Conservation (phyloP, 2,888 invertebrate species). For the Erebia palarica region DNA sequence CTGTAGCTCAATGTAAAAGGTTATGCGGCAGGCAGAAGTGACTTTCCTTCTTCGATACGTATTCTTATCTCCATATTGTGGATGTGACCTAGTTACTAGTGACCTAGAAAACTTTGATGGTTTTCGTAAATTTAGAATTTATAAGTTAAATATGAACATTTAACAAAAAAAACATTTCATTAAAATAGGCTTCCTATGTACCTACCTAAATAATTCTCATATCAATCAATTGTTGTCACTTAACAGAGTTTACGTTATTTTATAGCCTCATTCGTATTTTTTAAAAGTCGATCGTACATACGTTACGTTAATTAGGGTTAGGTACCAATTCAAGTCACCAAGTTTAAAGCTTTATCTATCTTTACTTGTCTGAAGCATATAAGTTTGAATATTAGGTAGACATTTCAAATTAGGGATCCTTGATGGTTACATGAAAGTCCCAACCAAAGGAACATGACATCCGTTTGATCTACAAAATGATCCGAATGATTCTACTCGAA, state of each 20-base stretch:
- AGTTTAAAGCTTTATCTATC: no score
- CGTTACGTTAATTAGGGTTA: no score
- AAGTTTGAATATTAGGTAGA: not conserved
- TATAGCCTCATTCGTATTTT: no score
- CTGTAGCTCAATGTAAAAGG: constrained; percentile 20
- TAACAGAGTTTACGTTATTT: no score
- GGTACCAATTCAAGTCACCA: no score
- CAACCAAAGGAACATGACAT: constrained; percentile 29
- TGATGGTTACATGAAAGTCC: constrained; percentile 10
- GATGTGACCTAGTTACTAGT: constrained; percentile 6
- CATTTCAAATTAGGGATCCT: not conserved
- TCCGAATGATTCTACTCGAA: constrained; percentile 30
- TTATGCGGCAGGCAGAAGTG: constrained; percentile 27
- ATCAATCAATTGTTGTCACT: no score
- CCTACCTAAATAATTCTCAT: no score
- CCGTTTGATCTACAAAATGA: constrained; percentile 32
- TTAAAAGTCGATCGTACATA: no score
- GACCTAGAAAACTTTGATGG: not conserved
- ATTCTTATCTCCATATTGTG: constrained; percentile 13
- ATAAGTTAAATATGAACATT: no score
- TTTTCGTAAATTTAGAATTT: not conserved
- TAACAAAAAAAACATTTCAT: no score
- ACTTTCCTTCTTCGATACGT: constrained; percentile 30
- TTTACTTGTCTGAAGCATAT: no score
- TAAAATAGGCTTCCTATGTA: no score